Base-by-base conservation (phyloP, 2,113 vertebrate genomes). In the Engraulis encrasicolus region DNA sequence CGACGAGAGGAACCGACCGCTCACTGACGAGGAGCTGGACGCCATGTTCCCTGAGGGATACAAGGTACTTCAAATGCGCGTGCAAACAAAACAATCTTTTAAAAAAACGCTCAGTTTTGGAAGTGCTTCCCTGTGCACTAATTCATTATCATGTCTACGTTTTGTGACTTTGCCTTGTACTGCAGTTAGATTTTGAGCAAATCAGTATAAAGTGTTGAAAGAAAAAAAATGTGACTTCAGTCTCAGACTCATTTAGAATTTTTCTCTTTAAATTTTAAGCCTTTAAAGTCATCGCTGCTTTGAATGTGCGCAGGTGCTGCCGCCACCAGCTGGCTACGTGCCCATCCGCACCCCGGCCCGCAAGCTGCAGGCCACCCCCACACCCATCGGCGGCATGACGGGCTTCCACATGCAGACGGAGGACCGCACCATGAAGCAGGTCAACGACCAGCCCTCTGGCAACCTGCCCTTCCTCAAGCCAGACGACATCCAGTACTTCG, bases 1-100 rank as follows among this genome's bases (percentile, higher is more conserved):
- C 49, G 98, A 99, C 87, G 98, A 99, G 88, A 95, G 98, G 90
- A 99, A 99, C 88, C 95, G 98, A 6, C 98, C 98, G 0, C 96
- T 99, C 49, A 99, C 98, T 81, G 98, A 99, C 66, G 98, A 99
- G 49, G 98, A 99, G 89, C 92, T 99, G 50, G 98, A 99, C 84
- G 98, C 98, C 81, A 99, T 99, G 98, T 99, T 99, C 88, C 98
- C 98, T 34, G 98, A 99, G 90, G 98, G 98, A 79, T 99, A 99
- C 87, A 99, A 99, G 96, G 98, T 98, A 91, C 11, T 0, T 6
- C 6, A 19, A 1, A 45, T 31, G 18, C 36, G 9, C 40, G 4
- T 5, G 40, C 40, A 3, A 45, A 9, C 40, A n/a, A n/a, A n/a
- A n/a, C n/a, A n/a, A n/a, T n/a, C n/a, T n/a, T n/a, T n/a, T n/a